phyloP scores from a whole-genome alignment of 2,888 invertebrate genomes.

The Netelia fuscicornis region DNA sequence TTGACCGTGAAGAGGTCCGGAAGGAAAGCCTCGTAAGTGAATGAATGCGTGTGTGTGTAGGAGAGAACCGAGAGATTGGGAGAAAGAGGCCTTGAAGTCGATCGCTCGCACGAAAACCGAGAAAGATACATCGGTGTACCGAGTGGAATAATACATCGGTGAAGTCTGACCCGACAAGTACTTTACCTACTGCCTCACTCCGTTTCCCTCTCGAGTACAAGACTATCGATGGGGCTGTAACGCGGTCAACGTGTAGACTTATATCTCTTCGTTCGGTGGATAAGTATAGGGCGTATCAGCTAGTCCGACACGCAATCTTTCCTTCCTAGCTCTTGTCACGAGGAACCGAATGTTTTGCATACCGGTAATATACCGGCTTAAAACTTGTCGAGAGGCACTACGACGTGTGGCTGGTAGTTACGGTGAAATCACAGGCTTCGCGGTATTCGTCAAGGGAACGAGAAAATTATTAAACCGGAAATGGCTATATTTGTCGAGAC shows the following conservation, averaged over 20 bases:
- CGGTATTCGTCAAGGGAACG: not conserved
- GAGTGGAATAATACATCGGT: not conserved
- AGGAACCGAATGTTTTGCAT: constrained; percentile 35
- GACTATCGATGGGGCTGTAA: constrained; percentile 18
- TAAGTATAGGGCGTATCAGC: constrained; percentile 31
- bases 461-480: constrained; percentile 2
- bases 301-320: constrained; percentile 56
- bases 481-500: not conserved
- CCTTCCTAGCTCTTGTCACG: constrained; percentile 2
- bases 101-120: constrained; percentile 42
- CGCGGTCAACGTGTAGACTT: constrained; percentile 31
- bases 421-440: constrained; percentile 15
- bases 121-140: constrained; percentile 26
- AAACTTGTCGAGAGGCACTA: constrained; percentile 16
- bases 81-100: constrained; percentile 49
- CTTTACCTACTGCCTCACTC: constrained; percentile 5
- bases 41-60: not conserved
- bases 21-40: constrained; percentile 33
- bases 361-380: constrained; percentile 6
- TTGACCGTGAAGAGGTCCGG: constrained; percentile 52
- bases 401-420: not conserved
- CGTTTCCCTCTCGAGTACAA: too few species aligned
- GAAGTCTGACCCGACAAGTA: constrained; percentile 22
- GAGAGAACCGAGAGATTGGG: constrained; percentile 9
- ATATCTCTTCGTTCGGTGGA: constrained; percentile 23